Base-by-base conservation (phyloP, 2,888 invertebrate genomes). In the Eustalomyia histrio region DNA sequence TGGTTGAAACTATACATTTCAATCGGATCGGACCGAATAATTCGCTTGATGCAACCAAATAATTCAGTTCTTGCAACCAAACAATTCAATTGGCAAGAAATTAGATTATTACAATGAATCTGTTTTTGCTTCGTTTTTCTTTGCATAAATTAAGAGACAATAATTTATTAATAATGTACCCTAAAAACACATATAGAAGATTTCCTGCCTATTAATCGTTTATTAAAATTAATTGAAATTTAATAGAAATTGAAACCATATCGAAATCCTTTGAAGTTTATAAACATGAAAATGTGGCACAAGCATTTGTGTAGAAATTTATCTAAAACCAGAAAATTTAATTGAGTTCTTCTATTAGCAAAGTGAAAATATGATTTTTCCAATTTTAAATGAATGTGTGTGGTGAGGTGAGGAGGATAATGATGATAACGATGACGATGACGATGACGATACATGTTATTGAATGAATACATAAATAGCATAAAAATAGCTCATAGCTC, bases 401-500 rank as follows among this genome's bases (percentile, higher is more conserved):
- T n/a, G n/a, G n/a, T n/a, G n/a, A n/a, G n/a, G 12, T 18, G 75
- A 9, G 43, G 74, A 52, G 24, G 29, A 75, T 68, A 39, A 29
- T 29, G 52, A 69, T 65, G 47, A 68, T 43, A 17, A 74, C 63
- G 74, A 68, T 72, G n/a, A n/a, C n/a, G n/a, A n/a, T n/a, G n/a
- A n/a, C n/a, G n/a, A n/a, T n/a, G n/a, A n/a, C n/a, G 79, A 73
- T 71, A 80, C 74, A 83, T 83, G 83, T 79, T 76, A 83, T 84
- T 84, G 83, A 84, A 79, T 82, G 76, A 80, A 74, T 60, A 21
- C 68, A 60, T 74, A 78, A 81, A 78, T 78, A 61, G 53, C 79
- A 81, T 73, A 84, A 81, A 84, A 86, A 85, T 83, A 84, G 83
- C 83, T 83, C 83, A 85, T 84, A 86, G 85, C 85, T 86, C 86